Percentiles rank a stretch among this genome's conserved stretches.
Evolutionary conservation across 2,797 vertebrate species (phyloP).

Genomic region (Dicrostonyx torquatus): DNA sequence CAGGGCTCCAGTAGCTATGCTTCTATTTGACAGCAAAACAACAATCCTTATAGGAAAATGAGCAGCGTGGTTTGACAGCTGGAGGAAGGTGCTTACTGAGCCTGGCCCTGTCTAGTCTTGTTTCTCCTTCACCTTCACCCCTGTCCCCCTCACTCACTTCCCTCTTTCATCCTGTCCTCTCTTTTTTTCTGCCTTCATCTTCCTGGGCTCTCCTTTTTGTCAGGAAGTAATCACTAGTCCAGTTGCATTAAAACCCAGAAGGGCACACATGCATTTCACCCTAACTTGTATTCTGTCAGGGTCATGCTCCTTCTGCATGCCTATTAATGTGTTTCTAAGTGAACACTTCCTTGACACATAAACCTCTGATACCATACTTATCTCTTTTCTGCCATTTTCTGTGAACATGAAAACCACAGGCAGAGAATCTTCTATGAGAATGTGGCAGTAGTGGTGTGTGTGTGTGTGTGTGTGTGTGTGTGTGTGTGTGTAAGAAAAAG

Average conservation of each 20-base stretch:
- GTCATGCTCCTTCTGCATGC: background rate
- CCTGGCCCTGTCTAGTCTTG: background rate
- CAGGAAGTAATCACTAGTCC: background rate
- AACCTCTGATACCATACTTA: background rate
- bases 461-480: no score
- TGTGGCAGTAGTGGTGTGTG: background rate
- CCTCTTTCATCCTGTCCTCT: background rate
- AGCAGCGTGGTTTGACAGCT: background rate
- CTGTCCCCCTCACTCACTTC: background rate
- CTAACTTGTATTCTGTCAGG: background rate
- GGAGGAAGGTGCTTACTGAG: background rate
- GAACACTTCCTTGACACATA: constrained; percentile 13
- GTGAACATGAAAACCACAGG: background rate
- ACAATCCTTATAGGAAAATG: background rate
- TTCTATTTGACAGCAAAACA: background rate
- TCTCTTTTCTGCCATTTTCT: background rate
- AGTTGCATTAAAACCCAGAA: background rate
- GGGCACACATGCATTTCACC: background rate
- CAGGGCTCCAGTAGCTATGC: background rate
- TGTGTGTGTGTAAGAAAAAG: no score
- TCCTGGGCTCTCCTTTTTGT: background rate
- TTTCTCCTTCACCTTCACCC: background rate
- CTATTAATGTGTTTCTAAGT: background rate
- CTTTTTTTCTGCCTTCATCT: background rate
- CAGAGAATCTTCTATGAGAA: background rate